Percentiles rank a stretch among this genome's conserved stretches.
These are phyloP conservation scores for Rhizomys pruinosus DNA, from an alignment of 2,113 vertebrate genomes.

Conservation along the genomic window DNA sequence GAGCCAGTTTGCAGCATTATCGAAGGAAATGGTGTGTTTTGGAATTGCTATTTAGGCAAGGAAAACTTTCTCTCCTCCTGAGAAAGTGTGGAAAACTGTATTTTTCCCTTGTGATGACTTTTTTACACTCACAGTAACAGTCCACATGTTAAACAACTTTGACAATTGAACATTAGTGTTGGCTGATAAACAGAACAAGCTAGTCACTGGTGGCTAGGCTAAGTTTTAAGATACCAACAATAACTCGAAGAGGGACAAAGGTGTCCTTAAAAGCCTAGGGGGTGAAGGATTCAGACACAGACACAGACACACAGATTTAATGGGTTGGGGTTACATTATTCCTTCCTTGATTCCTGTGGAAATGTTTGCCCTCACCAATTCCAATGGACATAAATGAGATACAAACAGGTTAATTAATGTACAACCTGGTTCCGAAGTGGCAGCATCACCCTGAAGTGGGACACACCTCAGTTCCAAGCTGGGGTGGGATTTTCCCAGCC, in stretches of 20 bases:
- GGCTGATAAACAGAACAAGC: neutral
- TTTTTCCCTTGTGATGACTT: neutral
- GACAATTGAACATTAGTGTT: neutral
- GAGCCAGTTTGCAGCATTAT: constrained; percentile 40
- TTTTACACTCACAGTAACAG: constrained; percentile 27
- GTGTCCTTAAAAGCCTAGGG: neutral
- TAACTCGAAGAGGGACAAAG: neutral
- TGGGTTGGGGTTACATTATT: neutral
- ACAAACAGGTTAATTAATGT: constrained; percentile 69
- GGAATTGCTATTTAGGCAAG: constrained; percentile 65
- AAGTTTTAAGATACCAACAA: neutral
- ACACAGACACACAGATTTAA: neutral
- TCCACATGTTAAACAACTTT: neutral
- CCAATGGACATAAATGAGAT: constrained; percentile 53
- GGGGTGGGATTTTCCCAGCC: constrained; percentile 10
- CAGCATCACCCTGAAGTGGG: neutral
- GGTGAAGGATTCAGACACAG: neutral
- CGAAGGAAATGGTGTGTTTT: constrained; percentile 72
- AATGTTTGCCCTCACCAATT: neutral
- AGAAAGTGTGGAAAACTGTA: constrained; percentile 14
- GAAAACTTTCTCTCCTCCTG: constrained; percentile 18
- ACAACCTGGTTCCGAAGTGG: constrained; percentile 55
- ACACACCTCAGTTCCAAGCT: neutral
- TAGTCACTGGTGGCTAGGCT: neutral
- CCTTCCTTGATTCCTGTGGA: neutral